Base-by-base conservation (phyloP, 2,888 invertebrate species). In the Acanthosepion lycidas region DNA sequence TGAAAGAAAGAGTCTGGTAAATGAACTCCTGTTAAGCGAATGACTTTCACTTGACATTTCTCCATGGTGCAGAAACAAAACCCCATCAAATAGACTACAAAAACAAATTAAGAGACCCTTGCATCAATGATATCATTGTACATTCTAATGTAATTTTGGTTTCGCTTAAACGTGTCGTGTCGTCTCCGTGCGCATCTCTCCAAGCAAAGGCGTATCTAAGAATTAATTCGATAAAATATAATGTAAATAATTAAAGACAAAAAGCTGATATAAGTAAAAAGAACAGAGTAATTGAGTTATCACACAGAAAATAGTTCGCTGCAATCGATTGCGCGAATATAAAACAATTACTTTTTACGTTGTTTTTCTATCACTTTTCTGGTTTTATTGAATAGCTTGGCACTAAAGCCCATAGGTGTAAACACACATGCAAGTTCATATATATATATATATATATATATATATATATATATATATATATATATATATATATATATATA, bases 1-100 rank as follows among this genome's bases (percentile, higher is more conserved):
- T n/a, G 42, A 42, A 8, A 78, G 18, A 78, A 12, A 33, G 59
- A 59, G n/a, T 9, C n/a, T 78, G 78, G 15, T 33, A 78, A 78
- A 33, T 33, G n/a, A 78, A 33, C 78, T 78, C 33, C 0, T 33
- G 78, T 78, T 78, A 78, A 78, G n/a, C 78, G 78, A 4, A 78
- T n/a, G 78, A 78, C 78, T 78, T 33, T 78, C 78, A 78, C n/a
- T 78, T 78, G 78, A 78, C 78, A n/a, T n/a, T n/a, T 78, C 78
- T 78, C n/a, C 12, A 33, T 4, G n/a, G 78, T 78, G 33, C n/a
- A 5, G n/a, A 12, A n/a, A 78, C n/a, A 78, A 78, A 78, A 23
- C n/a, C 33, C n/a, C 33, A 78, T n/a, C 78, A 78, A 78, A 78
- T 78, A 15, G 33, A 12, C 78, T n/a, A n/a, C 5, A n/a, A 9